A percentile compares a stretch with the other conserved stretches of the same genome.
Conservation (phyloP, 2,888 invertebrate species). For the Habroteleia sp. region DNA sequence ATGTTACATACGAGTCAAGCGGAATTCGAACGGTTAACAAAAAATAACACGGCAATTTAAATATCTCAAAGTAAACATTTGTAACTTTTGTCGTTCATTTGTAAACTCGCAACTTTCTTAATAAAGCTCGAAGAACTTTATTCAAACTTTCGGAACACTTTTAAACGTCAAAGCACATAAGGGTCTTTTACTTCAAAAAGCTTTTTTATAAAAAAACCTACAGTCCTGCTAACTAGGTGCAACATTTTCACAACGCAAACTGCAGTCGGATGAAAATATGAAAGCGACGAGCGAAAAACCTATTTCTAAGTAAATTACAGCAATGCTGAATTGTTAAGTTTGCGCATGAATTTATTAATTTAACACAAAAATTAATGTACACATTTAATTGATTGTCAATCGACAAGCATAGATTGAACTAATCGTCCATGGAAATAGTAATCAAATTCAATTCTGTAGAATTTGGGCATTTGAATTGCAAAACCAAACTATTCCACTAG, state of each 20-base stretch:
- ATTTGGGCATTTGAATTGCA: too few species aligned
- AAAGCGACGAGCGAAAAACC: constrained; percentile 25
- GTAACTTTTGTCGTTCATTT: constrained; percentile 41
- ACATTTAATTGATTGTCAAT: constrained; percentile 9
- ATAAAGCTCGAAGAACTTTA: constrained; percentile 44
- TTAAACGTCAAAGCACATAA: constrained; percentile 48
- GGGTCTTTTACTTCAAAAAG: constrained; percentile 46
- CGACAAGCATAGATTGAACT: too few species aligned
- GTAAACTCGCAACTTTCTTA: constrained; percentile 38
- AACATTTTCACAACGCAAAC: constrained; percentile 21
- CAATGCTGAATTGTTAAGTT: constrained; percentile 22
- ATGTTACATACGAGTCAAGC: neutral
- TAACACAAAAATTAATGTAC: too few species aligned
- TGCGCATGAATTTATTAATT: too few species aligned
- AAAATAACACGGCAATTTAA: constrained; percentile 27
- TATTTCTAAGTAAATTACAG: constrained; percentile 16
- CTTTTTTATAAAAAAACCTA: constrained; percentile 40
- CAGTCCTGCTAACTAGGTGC: constrained; percentile 31
- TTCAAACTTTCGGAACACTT: constrained; percentile 43
- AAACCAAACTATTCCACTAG: too few species aligned
- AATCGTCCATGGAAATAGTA: too few species aligned
- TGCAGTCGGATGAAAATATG: constrained; percentile 11
- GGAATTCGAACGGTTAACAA: constrained; percentile 14
- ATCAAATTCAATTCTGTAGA: too few species aligned
- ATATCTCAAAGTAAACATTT: constrained; percentile 36